Conservation (phyloP, 2,888 invertebrate genomes). For the Chalcosyrphus nemorum region DNA sequence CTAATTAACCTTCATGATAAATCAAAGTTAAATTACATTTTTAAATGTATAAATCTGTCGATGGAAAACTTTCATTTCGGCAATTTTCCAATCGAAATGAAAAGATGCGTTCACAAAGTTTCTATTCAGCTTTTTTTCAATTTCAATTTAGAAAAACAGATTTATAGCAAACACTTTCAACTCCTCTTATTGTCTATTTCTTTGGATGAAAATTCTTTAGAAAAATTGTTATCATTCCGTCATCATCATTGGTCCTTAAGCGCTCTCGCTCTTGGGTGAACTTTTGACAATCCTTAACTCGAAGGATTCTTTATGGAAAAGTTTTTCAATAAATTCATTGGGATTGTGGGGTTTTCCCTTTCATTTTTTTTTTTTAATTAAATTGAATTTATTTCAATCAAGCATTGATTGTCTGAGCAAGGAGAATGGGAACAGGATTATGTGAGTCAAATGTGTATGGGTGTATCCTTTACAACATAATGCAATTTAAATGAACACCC, state of each 20-base stretch:
- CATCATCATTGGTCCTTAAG: not conserved
- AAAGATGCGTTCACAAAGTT: not conserved
- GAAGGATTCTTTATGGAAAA: slow-evolving; percentile 4
- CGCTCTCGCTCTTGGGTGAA: not conserved
- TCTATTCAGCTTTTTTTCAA: not conserved
- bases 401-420: slow-evolving; percentile 9
- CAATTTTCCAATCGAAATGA: not conserved
- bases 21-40: slow-evolving; percentile 21
- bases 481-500: not conserved
- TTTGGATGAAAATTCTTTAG: slow-evolving; percentile 26
- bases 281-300: slow-evolving; percentile 1
- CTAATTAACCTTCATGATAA: slow-evolving; percentile 33
- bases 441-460: not conserved
- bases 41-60: not conserved
- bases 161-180: slow-evolving; percentile 9
- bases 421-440: not conserved
- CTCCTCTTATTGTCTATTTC: not conserved
- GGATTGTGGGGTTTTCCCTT: not conserved
- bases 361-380: slow-evolving; percentile 24
- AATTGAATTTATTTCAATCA: slow-evolving; percentile 34
- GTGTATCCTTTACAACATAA: slow-evolving; percentile 3
- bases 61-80: slow-evolving; percentile 18
- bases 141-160: no score
- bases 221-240: slow-evolving; percentile 40
- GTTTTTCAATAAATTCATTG: slow-evolving; percentile 21